A percentile compares a stretch with the other conserved stretches of the same genome.
Evolutionary conservation across 2,888 invertebrate genomes (phyloP).

Genomic region (Netelia inedita): DNA sequence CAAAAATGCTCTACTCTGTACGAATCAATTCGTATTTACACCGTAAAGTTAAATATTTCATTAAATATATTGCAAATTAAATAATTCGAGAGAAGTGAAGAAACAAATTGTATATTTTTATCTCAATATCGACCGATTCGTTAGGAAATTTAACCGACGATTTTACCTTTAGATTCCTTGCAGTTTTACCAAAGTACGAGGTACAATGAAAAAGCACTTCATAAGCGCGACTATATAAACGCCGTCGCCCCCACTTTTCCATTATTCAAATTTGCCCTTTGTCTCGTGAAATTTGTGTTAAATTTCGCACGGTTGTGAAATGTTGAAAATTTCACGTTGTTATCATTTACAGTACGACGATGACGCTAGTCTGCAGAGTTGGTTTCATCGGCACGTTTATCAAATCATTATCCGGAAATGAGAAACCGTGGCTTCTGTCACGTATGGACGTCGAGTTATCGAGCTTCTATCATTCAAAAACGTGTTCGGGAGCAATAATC

Average conservation of each 20-base stretch:
- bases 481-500: constrained; percentile 8
- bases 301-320: background rate
- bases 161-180: background rate
- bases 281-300: background rate
- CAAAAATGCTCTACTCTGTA: no score
- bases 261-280: background rate
- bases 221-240: background rate
- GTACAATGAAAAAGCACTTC: background rate
- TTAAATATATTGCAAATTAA: background rate
- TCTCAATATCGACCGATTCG: background rate
- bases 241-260: background rate
- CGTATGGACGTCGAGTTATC: constrained; percentile 23
- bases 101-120: no score
- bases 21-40: no score
- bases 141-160: background rate
- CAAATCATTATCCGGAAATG: background rate
- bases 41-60: no score
- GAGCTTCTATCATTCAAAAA: constrained; percentile 2
- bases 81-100: no score
- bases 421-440: constrained; percentile 1
- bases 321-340: background rate
- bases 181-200: background rate
- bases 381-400: constrained; percentile 17
- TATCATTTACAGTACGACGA: background rate
- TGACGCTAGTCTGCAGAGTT: background rate